Conservation (phyloP, 2,113 vertebrate genomes). For the Uria aalge region DNA sequence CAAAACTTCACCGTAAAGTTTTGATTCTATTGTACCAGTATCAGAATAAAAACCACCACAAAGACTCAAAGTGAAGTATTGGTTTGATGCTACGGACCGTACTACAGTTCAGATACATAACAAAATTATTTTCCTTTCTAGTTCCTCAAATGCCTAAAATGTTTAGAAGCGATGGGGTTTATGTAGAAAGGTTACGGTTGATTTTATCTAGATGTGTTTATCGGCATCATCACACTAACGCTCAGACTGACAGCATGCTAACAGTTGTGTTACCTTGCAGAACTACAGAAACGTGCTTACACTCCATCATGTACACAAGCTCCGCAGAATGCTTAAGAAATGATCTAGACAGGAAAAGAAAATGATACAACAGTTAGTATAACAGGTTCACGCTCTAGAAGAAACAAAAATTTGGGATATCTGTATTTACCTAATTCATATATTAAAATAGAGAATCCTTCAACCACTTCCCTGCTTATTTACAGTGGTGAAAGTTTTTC, state of each 20-base stretch:
- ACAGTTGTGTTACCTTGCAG: conserved; percentile 82
- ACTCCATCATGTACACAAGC: conserved; percentile 88
- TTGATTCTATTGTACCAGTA: background rate
- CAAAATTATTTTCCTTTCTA: background rate
- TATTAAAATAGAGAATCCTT: background rate
- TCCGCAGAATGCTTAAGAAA: conserved; percentile 92
- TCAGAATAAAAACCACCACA: background rate
- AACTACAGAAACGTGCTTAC: conserved; percentile 85
- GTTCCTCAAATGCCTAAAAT: background rate
- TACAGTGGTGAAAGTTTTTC: background rate
- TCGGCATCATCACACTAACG: background rate
- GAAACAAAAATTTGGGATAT: background rate
- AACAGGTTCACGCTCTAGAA: background rate
- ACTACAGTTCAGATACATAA: background rate
- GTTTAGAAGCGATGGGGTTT: background rate
- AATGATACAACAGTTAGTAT: background rate
- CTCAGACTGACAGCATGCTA: background rate
- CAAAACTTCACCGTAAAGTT: background rate
- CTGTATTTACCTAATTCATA: background rate
- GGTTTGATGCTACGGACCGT: background rate
- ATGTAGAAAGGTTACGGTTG: background rate
- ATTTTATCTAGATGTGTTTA: background rate
- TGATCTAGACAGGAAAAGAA: conserved; percentile 66
- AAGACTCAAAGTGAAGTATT: background rate
- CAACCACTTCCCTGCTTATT: background rate